Evolutionary conservation across 2,888 invertebrate species (phyloP), one percentile per base, ranked within the genome.

Genomic region (Eupelmus urozonus): DNA sequence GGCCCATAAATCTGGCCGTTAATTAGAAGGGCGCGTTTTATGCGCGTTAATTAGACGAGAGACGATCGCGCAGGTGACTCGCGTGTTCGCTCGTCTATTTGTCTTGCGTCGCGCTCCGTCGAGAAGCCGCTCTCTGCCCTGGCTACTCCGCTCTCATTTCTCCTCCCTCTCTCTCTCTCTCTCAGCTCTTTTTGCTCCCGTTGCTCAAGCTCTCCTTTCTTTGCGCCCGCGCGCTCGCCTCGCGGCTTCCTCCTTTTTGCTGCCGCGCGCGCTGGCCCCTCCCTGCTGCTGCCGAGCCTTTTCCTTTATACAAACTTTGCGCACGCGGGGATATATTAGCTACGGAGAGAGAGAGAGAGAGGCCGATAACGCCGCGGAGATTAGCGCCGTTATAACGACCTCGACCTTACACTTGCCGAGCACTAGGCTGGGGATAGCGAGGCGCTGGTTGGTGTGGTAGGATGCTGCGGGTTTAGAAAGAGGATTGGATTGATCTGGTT

Each of bases 351-450:
- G 66, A 29, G 53, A 40, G 42, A 55, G 20, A 20, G 20, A 53
- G 65, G 72, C 42, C 76, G 84, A 79, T 84, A 84, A 67, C 76
- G 80, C 80, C 79, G 49, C 11, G 74, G 78, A 85, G 83, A 85
- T 85, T 85, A 83, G 84, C 80, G 81, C 83, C 82, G 85, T 84
- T 83, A 84, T 82, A 82, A 83, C 78, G 76, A 80, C 78, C 80
- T 76, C 80, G 78, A 78, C 80, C 78, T 80, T 75, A 73, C 69
- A 72, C 66, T 71, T 59, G 51, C 34, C 3, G 34, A 34, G 34
- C 34, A 9, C n/a, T n/a, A n/a, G n/a, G n/a, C n/a, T n/a, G n/a
- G n/a, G n/a, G n/a, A n/a, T n/a, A n/a, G n/a, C n/a, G n/a, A n/a
- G n/a, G n/a, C n/a, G n/a, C n/a, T n/a, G n/a, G n/a, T n/a, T n/a